phyloP scores from a whole-genome alignment of 2,113 vertebrate genomes.

The Fregata magnificens region DNA sequence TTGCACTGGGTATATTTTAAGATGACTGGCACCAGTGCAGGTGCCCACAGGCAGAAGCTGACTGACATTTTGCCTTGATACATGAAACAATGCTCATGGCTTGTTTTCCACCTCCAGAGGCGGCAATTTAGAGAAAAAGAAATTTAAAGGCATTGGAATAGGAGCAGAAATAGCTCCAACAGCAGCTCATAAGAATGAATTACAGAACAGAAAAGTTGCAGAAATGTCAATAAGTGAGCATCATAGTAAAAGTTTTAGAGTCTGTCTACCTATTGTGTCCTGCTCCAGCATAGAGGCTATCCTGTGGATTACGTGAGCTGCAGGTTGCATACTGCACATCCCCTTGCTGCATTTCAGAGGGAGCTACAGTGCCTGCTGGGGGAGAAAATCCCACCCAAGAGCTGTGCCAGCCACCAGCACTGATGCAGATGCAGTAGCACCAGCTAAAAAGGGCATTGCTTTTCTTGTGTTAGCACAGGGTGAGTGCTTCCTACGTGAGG shows the following conservation, averaged over 20 bases:
- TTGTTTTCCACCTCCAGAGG: background rate
- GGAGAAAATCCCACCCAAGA: background rate
- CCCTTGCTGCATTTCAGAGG: background rate
- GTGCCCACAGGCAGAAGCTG: background rate
- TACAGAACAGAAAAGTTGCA: background rate
- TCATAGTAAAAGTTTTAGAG: accelerated
- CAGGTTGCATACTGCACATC: accelerated
- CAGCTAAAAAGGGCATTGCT: background rate
- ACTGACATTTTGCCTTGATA: background rate
- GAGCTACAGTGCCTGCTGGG: background rate
- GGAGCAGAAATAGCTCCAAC: background rate
- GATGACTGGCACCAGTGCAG: background rate
- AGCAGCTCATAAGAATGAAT: background rate
- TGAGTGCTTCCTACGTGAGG: accelerated
- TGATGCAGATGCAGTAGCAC: background rate
- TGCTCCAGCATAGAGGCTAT: background rate
- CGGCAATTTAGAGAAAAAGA: background rate
- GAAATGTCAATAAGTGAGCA: background rate
- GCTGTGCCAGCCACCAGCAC: background rate
- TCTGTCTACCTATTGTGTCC: background rate
- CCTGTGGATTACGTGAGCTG: background rate
- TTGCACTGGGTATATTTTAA: background rate
- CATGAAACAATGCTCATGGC: background rate
- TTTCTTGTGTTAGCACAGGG: background rate
- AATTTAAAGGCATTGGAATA: background rate